These are phyloP conservation scores for Drosophila kanekoi DNA, from an alignment of 2,888 invertebrate species.

Conservation along the genomic window DNA sequence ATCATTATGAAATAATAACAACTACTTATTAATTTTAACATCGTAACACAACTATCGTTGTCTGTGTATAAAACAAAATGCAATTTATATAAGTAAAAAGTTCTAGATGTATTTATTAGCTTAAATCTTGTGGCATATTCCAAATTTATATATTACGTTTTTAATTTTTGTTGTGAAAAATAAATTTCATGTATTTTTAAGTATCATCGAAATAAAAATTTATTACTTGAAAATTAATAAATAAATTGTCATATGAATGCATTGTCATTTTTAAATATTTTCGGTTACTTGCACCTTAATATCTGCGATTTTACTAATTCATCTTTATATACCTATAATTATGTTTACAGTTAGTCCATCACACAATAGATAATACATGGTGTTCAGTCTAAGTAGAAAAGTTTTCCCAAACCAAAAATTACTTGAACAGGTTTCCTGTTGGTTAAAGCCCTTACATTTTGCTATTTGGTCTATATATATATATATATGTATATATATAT, in stretches of 20 bases:
- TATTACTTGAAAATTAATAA: slow-evolving; percentile 19
- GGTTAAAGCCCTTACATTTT: too few relatives aligned
- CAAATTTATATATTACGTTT: slow-evolving; percentile 59
- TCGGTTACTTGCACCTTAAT: background rate
- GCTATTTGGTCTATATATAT: too few relatives aligned
- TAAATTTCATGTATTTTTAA: slow-evolving; percentile 40
- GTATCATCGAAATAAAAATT: slow-evolving; percentile 35
- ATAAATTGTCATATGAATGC: too few relatives aligned
- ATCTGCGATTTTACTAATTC: too few relatives aligned
- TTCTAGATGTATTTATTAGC: slow-evolving; percentile 69
- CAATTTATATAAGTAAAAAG: slow-evolving; percentile 45
- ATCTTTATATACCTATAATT: background rate
- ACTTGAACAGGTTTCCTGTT: too few relatives aligned
- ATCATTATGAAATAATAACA: slow-evolving; percentile 17
- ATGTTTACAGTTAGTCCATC: background rate
- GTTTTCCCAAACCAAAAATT: too few relatives aligned
- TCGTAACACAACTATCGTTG: slow-evolving; percentile 43
- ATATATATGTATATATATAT: too few relatives aligned
- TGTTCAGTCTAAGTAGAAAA: too few relatives aligned
- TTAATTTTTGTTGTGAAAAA: slow-evolving; percentile 50
- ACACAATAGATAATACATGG: background rate
- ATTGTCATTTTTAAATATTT: background rate
- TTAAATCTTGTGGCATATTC: slow-evolving; percentile 60
- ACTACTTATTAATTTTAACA: slow-evolving; percentile 38
- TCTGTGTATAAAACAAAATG: slow-evolving; percentile 61